Evolutionary conservation across 2,888 invertebrate genomes (phyloP).

Genomic region (Copidosoma aretas): DNA sequence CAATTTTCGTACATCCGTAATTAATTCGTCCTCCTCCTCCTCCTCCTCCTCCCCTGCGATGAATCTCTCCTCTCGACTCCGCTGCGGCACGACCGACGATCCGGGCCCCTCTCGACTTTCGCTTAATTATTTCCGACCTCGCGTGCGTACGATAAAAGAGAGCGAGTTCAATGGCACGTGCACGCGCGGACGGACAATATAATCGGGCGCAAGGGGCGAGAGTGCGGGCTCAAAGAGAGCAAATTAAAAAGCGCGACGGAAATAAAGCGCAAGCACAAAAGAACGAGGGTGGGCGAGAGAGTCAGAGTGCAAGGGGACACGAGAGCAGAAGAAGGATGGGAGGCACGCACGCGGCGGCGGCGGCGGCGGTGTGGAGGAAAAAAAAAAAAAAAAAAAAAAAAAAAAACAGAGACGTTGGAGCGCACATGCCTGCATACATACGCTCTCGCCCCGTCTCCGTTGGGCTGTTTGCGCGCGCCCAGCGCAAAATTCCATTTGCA

Average conservation of each 20-base stretch:
- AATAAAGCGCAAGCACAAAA: conserved; percentile 27
- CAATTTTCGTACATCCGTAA: not conserved
- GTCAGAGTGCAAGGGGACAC: conserved; percentile 23
- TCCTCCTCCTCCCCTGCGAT: not conserved
- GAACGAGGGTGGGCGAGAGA: conserved; percentile 5
- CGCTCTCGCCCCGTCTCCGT: no score
- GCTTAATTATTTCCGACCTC: not conserved
- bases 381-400: no score
- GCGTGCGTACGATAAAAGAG: not conserved
- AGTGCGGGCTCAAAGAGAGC: conserved; percentile 26
- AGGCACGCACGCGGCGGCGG: not conserved
- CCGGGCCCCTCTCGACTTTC: not conserved
- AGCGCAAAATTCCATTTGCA: conserved; percentile 49
- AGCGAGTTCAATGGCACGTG: not conserved
- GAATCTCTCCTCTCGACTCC: not conserved
- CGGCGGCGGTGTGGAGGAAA: not conserved
- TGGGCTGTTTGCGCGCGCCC: not conserved
- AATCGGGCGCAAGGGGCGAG: not conserved
- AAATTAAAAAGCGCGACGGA: conserved; percentile 38
- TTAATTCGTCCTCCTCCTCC: not conserved
- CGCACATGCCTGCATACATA: no score
- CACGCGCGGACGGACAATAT: not conserved
- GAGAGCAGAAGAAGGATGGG: conserved; percentile 8
- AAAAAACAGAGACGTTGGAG: no score
- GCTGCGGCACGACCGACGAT: not conserved